Conservation (phyloP, 2,888 invertebrate genomes). For the Teleogryllus oceanicus region DNA sequence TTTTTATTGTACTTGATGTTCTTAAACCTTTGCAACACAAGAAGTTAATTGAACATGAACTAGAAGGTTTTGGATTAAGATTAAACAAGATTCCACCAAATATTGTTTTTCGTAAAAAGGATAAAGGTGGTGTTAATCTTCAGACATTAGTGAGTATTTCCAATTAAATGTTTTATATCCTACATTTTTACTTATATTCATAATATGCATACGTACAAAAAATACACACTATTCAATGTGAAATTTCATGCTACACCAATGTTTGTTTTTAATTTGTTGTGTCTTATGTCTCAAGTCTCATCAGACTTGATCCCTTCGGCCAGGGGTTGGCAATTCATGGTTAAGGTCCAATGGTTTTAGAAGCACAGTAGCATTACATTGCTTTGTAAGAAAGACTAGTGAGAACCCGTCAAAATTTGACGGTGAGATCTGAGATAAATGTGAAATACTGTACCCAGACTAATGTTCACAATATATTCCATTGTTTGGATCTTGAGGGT, state of each 20-base stretch:
- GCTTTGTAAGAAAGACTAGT: no score
- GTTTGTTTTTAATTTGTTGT: no score
- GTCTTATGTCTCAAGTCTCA: no score
- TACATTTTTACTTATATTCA: not conserved
- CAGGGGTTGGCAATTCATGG: no score
- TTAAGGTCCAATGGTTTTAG: no score
- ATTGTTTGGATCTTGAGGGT: no score
- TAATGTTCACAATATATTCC: no score
- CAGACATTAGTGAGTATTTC: slow-evolving; percentile 71
- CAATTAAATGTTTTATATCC: not conserved
- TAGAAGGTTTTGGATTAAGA: slow-evolving; percentile 97
- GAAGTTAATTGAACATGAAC: slow-evolving; percentile 90
- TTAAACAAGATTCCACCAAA: slow-evolving; percentile 96
- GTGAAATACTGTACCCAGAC: no score
- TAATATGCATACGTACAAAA: not conserved
- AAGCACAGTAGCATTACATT: no score
- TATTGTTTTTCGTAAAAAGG: slow-evolving; percentile 92
- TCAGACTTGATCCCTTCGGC: no score
- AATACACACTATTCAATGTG: not conserved
- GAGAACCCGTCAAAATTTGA: no score
- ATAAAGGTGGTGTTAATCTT: slow-evolving; percentile 97
- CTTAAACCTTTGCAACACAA: slow-evolving; percentile 97
- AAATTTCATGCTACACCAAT: not conserved
- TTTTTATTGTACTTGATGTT: slow-evolving; percentile 96
- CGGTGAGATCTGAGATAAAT: no score